Percentiles rank a stretch among this genome's conserved stretches.
Evolutionary conservation across 2,888 invertebrate genomes (phyloP).

Genomic region (Cataglyphis rosenhaueri): DNA sequence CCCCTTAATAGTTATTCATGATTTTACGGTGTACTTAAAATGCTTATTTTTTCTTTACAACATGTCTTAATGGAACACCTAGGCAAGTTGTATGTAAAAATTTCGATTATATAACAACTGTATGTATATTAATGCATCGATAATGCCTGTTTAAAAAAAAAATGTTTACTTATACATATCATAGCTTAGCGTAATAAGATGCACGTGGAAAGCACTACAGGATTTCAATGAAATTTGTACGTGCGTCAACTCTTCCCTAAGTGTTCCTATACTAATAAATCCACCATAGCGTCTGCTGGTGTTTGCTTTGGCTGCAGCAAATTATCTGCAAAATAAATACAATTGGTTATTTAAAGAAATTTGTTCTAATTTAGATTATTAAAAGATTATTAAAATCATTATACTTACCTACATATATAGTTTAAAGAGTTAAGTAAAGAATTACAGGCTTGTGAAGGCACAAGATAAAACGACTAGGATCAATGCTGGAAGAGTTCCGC

Average conservation of each 20-base stretch:
- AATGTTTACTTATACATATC: constrained; percentile 2
- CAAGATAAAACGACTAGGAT: constrained; percentile 79
- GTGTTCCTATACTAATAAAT: constrained; percentile 67
- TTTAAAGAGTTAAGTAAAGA: constrained; percentile 71
- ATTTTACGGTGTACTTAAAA: constrained; percentile 76
- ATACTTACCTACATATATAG: constrained; percentile 78
- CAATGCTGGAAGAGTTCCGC: constrained; percentile 65
- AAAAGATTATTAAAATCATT: constrained; percentile 7
- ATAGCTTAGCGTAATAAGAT: constrained; percentile 11
- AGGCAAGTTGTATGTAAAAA: constrained; percentile 69
- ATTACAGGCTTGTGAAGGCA: constrained; percentile 80
- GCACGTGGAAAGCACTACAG: background rate
- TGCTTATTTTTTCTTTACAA: constrained; percentile 70
- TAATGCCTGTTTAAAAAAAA: constrained; percentile 21
- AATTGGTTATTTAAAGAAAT: constrained; percentile 13
- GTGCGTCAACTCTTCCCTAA: constrained; percentile 64
- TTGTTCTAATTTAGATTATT: background rate
- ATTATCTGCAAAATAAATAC: constrained; percentile 77
- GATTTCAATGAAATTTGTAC: background rate
- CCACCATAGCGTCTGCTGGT: constrained; percentile 79
- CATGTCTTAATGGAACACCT: constrained; percentile 73
- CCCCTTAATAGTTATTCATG: constrained; percentile 71
- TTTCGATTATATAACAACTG: background rate
- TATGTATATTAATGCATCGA: background rate
- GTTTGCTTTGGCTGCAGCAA: constrained; percentile 84